These are phyloP conservation scores for Pseudomyrmex dendroicus DNA, from an alignment of 1,140 invertebrate species.

Conservation along the genomic window DNA sequence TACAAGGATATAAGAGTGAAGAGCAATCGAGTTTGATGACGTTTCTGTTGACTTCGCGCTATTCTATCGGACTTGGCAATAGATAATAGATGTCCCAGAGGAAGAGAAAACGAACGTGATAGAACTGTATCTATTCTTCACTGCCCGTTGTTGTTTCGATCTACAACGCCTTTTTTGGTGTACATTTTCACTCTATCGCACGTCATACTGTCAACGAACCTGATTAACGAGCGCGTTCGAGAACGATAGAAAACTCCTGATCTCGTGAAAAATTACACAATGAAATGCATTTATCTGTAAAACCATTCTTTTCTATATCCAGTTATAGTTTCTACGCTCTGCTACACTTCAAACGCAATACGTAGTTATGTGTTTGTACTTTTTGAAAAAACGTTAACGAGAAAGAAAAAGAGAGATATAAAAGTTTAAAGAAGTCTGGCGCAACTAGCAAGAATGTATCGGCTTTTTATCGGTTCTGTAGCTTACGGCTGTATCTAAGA, in stretches of 20 bases:
- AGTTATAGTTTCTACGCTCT: not conserved
- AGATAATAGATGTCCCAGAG: conserved; percentile 6
- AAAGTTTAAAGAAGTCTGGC: not conserved
- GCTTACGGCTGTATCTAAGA: not conserved
- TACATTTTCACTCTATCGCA: conserved; percentile 8
- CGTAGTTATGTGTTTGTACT: not conserved
- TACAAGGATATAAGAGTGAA: not conserved
- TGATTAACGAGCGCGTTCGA: conserved; percentile 36
- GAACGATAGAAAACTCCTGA: conserved; percentile 2
- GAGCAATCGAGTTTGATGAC: conserved; percentile 3
- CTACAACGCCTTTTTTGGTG: conserved; percentile 17
- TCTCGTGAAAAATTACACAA: not conserved
- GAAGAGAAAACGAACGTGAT: conserved; percentile 26
- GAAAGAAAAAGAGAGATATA: not conserved
- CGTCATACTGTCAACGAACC: conserved; percentile 24
- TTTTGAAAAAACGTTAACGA: conserved; percentile 1
- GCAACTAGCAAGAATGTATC: not conserved
- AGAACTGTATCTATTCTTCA: not conserved
- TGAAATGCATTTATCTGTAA: conserved; percentile 1
- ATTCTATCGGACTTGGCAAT: not conserved
- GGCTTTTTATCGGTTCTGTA: not conserved
- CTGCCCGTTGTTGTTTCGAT: conserved; percentile 18
- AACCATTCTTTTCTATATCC: not conserved
- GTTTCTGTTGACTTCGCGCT: conserved; percentile 19
- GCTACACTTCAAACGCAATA: not conserved